Evolutionary conservation across 1,140 invertebrate species (phyloP), one percentile per base, ranked within the genome.

Genomic region (Drosophila equinoxialis): DNA sequence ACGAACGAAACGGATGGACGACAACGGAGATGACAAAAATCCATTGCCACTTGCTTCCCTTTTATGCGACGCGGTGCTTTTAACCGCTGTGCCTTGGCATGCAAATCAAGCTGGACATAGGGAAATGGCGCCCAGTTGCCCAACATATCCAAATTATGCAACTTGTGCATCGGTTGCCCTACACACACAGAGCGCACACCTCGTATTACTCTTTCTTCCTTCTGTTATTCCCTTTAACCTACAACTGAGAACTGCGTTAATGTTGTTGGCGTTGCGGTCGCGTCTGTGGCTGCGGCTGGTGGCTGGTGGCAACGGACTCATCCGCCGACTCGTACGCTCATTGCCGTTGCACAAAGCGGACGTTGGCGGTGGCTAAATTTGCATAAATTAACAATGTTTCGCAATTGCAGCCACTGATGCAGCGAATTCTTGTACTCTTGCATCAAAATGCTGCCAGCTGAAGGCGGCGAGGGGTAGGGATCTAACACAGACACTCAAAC

Each of bases 321-420:
- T 30, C 30, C 30, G 3, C 23, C 6, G 6, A 14, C 6, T 45
- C 42, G 14, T 17, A 45, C 42, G 72, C 66, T 69, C 83, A 86
- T 86, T 86, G 83, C 76, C 77, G 73, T 82, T 86, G 79, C 83
- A 87, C 79, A 86, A 87, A 86, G 83, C 79, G 79, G 77, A 61
- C 59, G 57, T 62, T 39, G 83, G 83, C 76, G 83, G 68, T 73
- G 83, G 83, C 83, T 87, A 87, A 86, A 86, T 86, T 86, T 86
- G 83, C 83, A 86, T 86, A 86, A 86, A 86, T 86, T 86, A 86
- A 86, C 83, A 87, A 86, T 86, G 83, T 86, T 86, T 83, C 83
- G 83, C 83, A 86, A 86, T 87, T 87, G 72, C 83, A 86, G 83
- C 59, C 83, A 86, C 83, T 87, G 83, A 87, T 86, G 83, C 83